Percentiles rank a stretch among this genome's conserved stretches.
Conservation (phyloP, 1,140 invertebrate genomes). For the Solenopsis invicta region DNA sequence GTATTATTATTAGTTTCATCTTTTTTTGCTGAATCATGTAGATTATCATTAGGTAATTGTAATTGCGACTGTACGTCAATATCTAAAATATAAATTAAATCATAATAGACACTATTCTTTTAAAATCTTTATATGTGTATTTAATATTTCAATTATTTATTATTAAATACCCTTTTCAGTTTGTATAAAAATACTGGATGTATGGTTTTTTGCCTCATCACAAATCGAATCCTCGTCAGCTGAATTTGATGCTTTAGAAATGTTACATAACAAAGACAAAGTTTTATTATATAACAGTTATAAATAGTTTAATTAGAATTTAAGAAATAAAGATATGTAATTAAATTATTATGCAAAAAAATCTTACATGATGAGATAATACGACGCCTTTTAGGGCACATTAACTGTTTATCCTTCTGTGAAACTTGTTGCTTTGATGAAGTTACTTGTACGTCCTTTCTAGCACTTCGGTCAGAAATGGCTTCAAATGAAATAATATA, state of each 20-base stretch:
- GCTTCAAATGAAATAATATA: slow-evolving; percentile 1
- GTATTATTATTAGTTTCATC: slow-evolving; percentile 3
- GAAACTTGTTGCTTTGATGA: slow-evolving; percentile 2
- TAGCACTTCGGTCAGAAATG: neutral
- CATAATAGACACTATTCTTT: slow-evolving; percentile 1
- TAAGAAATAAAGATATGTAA: neutral
- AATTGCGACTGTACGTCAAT: neutral
- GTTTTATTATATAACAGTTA: slow-evolving; percentile 8
- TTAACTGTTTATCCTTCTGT: slow-evolving; percentile 1
- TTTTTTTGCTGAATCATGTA: slow-evolving; percentile 5
- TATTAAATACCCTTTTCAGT: neutral
- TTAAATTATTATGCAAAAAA: slow-evolving; percentile 6
- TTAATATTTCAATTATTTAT: slow-evolving; percentile 5
- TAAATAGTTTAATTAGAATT: neutral
- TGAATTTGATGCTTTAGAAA: slow-evolving; percentile 9
- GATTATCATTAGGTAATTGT: neutral
- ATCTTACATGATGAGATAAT: slow-evolving; percentile 1
- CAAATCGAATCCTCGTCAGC: slow-evolving; percentile 12
- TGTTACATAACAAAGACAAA: neutral
- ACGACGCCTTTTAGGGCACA: neutral
- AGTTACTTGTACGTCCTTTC: neutral
- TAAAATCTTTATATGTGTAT: neutral
- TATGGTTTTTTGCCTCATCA: slow-evolving; percentile 1
- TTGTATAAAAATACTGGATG: slow-evolving; percentile 11
- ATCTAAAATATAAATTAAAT: slow-evolving; percentile 5